Conservation (phyloP, 1,140 invertebrate genomes). For the Galleria mellonella region DNA sequence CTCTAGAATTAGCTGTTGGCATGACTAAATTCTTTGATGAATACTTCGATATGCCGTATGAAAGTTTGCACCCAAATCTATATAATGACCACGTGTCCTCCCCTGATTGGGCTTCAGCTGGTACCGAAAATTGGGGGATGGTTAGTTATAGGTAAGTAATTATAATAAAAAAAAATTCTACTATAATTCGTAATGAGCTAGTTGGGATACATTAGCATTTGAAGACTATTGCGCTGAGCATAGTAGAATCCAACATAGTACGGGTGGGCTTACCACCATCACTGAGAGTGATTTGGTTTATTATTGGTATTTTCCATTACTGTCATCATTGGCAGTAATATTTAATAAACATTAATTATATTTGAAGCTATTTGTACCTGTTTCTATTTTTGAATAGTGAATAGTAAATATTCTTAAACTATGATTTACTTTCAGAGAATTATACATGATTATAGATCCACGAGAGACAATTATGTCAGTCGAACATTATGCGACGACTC, state of each 20-base stretch:
- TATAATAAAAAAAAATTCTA: too few relatives aligned
- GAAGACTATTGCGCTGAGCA: too few relatives aligned
- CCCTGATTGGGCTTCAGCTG: conserved; percentile 83
- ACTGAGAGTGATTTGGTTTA: too few relatives aligned
- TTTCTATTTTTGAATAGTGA: not conserved
- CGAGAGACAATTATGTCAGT: conserved; percentile 60
- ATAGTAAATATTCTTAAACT: not conserved
- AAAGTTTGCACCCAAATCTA: conserved; percentile 49
- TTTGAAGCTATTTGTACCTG: too few relatives aligned
- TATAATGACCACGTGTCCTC: conserved; percentile 79
- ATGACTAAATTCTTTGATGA: conserved; percentile 62
- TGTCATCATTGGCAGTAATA: too few relatives aligned
- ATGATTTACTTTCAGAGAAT: conserved; percentile 67
- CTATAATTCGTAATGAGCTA: too few relatives aligned
- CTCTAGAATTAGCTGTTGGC: conserved; percentile 43
- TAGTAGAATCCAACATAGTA: too few relatives aligned
- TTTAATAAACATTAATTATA: too few relatives aligned
- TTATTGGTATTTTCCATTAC: too few relatives aligned
- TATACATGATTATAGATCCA: conserved; percentile 74
- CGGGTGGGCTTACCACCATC: too few relatives aligned
- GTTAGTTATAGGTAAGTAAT: conserved; percentile 77
- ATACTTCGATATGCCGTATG: conserved; percentile 58
- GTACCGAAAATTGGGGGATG: conserved; percentile 79
- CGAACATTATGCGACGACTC: conserved; percentile 72
- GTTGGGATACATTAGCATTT: too few relatives aligned